These are phyloP conservation scores for Cryptocheilus praepositus DNA, from an alignment of 2,888 invertebrate genomes.

Conservation along the genomic window DNA sequence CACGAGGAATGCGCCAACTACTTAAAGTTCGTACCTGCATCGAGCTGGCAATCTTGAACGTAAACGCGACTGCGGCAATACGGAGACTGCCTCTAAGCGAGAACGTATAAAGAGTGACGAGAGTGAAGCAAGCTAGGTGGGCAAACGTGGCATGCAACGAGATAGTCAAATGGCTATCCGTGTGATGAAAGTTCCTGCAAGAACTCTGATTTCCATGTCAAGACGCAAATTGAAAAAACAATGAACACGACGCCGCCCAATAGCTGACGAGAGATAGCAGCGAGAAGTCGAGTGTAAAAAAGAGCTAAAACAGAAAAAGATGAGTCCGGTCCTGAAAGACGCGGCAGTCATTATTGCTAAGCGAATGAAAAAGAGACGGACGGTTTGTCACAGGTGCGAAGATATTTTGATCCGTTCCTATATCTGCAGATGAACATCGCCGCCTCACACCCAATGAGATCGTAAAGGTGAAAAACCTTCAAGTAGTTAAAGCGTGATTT, in stretches of 20 bases:
- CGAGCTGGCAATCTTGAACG: too few species aligned
- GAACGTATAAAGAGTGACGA: not conserved
- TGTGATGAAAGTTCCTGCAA: conserved; percentile 9
- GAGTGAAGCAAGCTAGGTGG: not conserved
- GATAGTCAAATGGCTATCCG: conserved; percentile 15
- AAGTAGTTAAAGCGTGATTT: too few species aligned
- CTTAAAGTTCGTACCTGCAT: too few species aligned
- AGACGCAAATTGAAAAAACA: conserved; percentile 3
- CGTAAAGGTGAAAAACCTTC: too few species aligned
- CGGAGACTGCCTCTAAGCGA: not conserved
- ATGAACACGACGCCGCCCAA: not conserved
- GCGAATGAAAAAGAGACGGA: conserved; percentile 27
- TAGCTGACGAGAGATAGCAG: conserved; percentile 8
- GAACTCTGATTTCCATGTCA: conserved; percentile 3
- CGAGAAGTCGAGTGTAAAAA: conserved; percentile 31
- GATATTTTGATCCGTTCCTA: conserved; percentile 22
- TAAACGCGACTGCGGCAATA: too few species aligned
- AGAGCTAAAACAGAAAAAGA: conserved; percentile 8
- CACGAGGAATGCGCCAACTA: too few species aligned
- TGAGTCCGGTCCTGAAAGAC: conserved; percentile 35
- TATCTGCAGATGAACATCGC: conserved; percentile 1
- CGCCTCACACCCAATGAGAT: conserved; percentile 3
- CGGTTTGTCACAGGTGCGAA: conserved; percentile 10
- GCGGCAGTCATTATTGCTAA: conserved; percentile 41
- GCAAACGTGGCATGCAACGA: not conserved